Evolutionary conservation across 1,140 invertebrate species (phyloP).

Genomic region (Hylaeus volcanicus): DNA sequence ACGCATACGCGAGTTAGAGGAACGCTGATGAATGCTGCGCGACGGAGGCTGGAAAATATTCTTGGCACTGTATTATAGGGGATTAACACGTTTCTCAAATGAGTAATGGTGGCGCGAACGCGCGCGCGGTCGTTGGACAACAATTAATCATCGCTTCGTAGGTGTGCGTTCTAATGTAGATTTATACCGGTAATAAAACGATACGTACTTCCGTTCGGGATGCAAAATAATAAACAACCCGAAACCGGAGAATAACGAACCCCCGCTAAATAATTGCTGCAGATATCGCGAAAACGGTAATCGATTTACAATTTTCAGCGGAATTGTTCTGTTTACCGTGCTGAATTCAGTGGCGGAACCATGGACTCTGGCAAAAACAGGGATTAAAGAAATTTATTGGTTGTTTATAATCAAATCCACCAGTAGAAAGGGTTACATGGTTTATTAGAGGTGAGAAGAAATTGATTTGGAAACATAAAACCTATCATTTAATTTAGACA

Average conservation of each 20-base stretch:
- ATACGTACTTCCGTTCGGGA: neutral
- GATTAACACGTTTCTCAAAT: conserved; percentile 45
- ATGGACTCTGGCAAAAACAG: too few species aligned
- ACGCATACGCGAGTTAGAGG: neutral
- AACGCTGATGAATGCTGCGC: conserved; percentile 8
- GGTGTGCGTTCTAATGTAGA: conserved; percentile 28
- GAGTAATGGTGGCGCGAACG: conserved; percentile 22
- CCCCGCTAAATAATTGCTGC: conserved; percentile 1
- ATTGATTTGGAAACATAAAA: too few species aligned
- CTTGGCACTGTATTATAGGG: conserved; percentile 16
- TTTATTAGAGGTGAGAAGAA: too few species aligned
- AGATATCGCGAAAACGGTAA: neutral
- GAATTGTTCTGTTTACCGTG: neutral
- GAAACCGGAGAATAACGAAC: neutral
- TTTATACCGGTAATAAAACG: conserved; percentile 16
- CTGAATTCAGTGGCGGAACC: too few species aligned
- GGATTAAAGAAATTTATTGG: too few species aligned
- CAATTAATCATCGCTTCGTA: conserved; percentile 42
- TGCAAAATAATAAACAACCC: conserved; percentile 25
- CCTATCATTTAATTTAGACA: too few species aligned
- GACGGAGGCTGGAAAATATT: conserved; percentile 20
- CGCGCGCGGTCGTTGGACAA: neutral
- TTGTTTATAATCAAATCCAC: too few species aligned
- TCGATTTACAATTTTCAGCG: neutral
- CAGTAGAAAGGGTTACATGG: too few species aligned